Conservation (phyloP, 2,113 vertebrate genomes). For the Gila orcuttii region DNA sequence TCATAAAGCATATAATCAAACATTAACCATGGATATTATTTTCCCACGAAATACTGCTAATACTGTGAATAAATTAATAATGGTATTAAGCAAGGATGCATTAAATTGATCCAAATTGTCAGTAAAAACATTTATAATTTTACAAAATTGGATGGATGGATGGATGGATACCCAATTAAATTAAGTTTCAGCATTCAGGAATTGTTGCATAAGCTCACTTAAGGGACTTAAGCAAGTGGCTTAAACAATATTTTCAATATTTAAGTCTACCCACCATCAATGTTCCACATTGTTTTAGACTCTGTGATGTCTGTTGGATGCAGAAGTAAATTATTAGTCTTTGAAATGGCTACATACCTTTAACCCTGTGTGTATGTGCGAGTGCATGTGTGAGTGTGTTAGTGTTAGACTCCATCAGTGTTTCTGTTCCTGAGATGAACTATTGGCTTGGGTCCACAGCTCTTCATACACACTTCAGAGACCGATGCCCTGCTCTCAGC, state of each 20-base stretch:
- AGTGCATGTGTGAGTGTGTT: background rate
- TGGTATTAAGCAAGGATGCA: too few species aligned
- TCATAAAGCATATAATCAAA: background rate
- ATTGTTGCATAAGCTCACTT: background rate
- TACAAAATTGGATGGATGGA: too few species aligned
- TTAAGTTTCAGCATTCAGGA: background rate
- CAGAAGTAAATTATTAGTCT: background rate
- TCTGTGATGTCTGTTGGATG: background rate
- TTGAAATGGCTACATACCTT: background rate
- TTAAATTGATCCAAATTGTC: too few species aligned
- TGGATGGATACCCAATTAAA: too few species aligned
- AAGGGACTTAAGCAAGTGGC: background rate
- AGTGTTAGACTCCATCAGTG: constrained; percentile 45
- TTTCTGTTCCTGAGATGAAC: constrained; percentile 53
- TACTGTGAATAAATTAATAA: background rate
- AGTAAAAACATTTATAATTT: too few species aligned
- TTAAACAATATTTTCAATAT: background rate
- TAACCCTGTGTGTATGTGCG: background rate
- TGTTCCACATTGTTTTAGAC: background rate
- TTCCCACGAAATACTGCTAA: background rate
- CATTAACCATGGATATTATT: background rate
- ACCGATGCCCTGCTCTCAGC: constrained; percentile 47
- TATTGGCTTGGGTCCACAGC: constrained; percentile 49
- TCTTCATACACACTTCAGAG: constrained; percentile 55
- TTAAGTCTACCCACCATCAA: background rate